These are phyloP conservation scores for Spinus olivaceus DNA, from an alignment of 2,797 vertebrate species.

Conservation along the genomic window DNA sequence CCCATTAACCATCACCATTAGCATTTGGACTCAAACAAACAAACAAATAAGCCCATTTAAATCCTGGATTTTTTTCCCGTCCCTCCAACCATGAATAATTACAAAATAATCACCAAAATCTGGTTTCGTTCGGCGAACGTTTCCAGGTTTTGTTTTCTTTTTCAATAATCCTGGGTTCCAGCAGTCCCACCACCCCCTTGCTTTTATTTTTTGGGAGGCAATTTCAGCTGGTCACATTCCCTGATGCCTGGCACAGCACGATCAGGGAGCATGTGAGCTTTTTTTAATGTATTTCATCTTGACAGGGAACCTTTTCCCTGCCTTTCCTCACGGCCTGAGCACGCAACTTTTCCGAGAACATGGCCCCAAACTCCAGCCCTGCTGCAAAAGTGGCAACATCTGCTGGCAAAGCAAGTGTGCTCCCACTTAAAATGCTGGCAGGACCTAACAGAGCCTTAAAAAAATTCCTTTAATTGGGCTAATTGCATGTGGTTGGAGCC, in stretches of 20 bases:
- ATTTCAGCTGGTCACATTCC: constrained; percentile 15
- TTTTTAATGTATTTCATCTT: constrained; percentile 15
- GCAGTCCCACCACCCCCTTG: background rate
- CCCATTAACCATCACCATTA: constrained; percentile 1
- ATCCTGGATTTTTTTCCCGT: background rate
- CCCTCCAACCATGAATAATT: background rate
- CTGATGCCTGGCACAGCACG: background rate
- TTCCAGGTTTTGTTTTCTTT: constrained; percentile 47
- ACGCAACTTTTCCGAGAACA: background rate
- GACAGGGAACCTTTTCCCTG: background rate
- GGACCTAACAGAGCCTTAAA: background rate
- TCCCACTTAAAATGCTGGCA: background rate
- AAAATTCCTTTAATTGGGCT: background rate
- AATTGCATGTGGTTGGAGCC: background rate
- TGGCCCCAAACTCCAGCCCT: background rate
- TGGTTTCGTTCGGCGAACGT: background rate
- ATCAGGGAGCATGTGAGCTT: background rate
- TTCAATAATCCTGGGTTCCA: background rate
- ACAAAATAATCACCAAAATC: constrained; percentile 10
- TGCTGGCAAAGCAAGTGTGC: background rate
- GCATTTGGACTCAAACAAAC: constrained; percentile 8
- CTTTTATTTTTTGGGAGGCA: background rate
- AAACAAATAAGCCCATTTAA: background rate
- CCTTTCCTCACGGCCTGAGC: background rate
- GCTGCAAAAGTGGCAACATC: background rate